Evolutionary conservation across 30 jellyfish, hydroid and myxozoan genomes (phyloP).

Genomic region (Chironex yamaguchii): DNA sequence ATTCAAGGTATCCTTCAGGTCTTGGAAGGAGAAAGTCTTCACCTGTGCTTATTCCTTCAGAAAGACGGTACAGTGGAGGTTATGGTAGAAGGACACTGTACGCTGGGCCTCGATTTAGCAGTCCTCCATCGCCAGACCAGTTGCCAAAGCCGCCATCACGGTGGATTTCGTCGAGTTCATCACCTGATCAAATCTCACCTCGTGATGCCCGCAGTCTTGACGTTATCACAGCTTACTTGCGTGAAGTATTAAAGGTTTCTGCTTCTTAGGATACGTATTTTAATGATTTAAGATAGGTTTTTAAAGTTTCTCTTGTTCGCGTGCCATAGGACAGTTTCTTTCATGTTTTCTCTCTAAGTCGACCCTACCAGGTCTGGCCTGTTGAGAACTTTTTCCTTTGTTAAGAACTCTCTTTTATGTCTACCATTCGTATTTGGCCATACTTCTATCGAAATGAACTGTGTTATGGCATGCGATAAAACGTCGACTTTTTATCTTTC

Average conservation of each 20-base stretch:
- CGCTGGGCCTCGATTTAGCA: slow-evolving; percentile 97
- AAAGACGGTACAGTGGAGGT: slow-evolving; percentile 11
- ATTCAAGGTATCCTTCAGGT: neutral
- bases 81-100: slow-evolving; percentile 46
- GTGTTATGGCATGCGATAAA: too few relatives aligned
- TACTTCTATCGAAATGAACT: too few relatives aligned
- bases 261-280: slow-evolving; percentile 15
- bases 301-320: too few relatives aligned
- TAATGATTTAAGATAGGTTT: too few relatives aligned
- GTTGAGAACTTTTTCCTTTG: too few relatives aligned
- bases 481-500: too few relatives aligned
- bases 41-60: slow-evolving; percentile 50
- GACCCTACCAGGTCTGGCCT: too few relatives aligned
- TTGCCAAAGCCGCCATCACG: slow-evolving; percentile 95
- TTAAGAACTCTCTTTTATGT: too few relatives aligned
- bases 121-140: slow-evolving; percentile 97
- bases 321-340: too few relatives aligned
- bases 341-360: too few relatives aligned
- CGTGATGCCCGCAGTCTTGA: slow-evolving; percentile 63
- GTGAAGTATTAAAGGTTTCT: slow-evolving; percentile 91
- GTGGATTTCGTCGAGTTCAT: slow-evolving; percentile 86
- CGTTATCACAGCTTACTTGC: slow-evolving; percentile 95
- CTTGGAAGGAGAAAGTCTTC: neutral
- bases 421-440: too few relatives aligned
- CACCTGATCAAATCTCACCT: slow-evolving; percentile 35